Conservation (phyloP, 2,888 invertebrate species). For the Troilus luridus region DNA sequence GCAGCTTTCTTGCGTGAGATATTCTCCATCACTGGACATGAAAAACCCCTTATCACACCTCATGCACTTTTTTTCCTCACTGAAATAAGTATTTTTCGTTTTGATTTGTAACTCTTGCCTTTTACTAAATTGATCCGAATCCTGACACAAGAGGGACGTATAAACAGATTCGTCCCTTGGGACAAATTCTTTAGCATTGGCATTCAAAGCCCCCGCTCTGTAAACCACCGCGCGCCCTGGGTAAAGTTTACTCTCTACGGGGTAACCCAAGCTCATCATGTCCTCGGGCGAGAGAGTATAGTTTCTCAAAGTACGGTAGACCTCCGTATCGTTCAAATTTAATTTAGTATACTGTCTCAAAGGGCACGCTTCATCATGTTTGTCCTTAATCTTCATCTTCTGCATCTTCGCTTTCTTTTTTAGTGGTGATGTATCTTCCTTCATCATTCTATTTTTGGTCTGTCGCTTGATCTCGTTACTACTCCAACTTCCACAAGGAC, state of each 20-base stretch:
- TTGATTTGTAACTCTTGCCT: constrained; percentile 48
- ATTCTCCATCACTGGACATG: constrained; percentile 80
- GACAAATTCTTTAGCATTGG: constrained; percentile 79
- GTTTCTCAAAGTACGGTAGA: constrained; percentile 74
- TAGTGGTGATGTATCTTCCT: constrained; percentile 66
- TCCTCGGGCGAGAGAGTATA: constrained; percentile 77
- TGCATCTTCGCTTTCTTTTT: constrained; percentile 66
- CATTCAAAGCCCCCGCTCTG: constrained; percentile 73
- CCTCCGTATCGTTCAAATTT: constrained; percentile 72
- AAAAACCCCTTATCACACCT: constrained; percentile 82
- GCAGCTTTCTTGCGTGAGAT: constrained; percentile 82
- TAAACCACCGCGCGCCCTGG: constrained; percentile 77
- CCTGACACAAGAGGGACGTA: constrained; percentile 60
- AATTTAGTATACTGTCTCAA: constrained; percentile 67
- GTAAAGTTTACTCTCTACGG: constrained; percentile 76
- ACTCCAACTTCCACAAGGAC: constrained; percentile 68
- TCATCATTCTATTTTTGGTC: constrained; percentile 71
- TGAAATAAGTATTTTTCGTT: constrained; percentile 55
- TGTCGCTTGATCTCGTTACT: constrained; percentile 70
- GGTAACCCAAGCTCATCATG: constrained; percentile 80
- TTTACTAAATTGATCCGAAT: constrained; percentile 59
- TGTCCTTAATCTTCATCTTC: constrained; percentile 66
- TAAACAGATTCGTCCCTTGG: constrained; percentile 69
- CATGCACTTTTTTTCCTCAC: constrained; percentile 73
- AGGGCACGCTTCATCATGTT: constrained; percentile 43